phyloP scores from a whole-genome alignment of 2,888 invertebrate species.

The Ptychoptera albimana region DNA sequence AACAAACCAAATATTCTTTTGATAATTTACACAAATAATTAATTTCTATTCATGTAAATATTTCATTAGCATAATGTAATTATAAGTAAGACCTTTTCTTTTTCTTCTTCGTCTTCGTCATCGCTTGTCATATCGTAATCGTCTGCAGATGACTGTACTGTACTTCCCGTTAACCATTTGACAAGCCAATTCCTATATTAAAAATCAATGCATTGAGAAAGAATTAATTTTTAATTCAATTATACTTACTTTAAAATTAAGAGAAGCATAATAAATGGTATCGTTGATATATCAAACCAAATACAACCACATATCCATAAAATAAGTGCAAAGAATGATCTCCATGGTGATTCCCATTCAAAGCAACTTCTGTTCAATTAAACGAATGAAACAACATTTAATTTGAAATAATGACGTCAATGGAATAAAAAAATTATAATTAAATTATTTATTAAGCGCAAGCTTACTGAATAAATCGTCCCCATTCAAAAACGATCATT shows the following conservation, averaged over 20 bases:
- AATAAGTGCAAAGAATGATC: constrained; percentile 69
- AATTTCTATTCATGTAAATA: too few relatives aligned
- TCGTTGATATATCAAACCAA: constrained; percentile 91
- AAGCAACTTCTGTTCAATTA: constrained; percentile 66
- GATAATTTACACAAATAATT: too few relatives aligned
- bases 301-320: constrained; percentile 80
- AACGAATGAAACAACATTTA: neutral
- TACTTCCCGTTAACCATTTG: constrained; percentile 24
- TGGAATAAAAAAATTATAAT: neutral
- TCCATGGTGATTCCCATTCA: constrained; percentile 86
- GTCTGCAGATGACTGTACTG: constrained; percentile 38
- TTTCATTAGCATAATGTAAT: too few relatives aligned
- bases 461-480: constrained; percentile 80
- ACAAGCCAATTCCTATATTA: constrained; percentile 31
- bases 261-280: constrained; percentile 69
- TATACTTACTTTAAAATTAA: constrained; percentile 48
- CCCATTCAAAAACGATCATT: constrained; percentile 74
- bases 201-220: neutral
- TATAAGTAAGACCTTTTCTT: constrained; percentile 58
- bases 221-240: neutral
- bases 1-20: too few relatives aligned
- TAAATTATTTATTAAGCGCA: neutral
- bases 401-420: neutral
- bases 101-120: constrained; percentile 84
- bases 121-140: constrained; percentile 52